Percentiles rank a stretch among this genome's conserved stretches.
Evolutionary conservation across 92 coral and sea anemone genomes (phyloP).

Genomic region (Heteractis magnifica): DNA sequence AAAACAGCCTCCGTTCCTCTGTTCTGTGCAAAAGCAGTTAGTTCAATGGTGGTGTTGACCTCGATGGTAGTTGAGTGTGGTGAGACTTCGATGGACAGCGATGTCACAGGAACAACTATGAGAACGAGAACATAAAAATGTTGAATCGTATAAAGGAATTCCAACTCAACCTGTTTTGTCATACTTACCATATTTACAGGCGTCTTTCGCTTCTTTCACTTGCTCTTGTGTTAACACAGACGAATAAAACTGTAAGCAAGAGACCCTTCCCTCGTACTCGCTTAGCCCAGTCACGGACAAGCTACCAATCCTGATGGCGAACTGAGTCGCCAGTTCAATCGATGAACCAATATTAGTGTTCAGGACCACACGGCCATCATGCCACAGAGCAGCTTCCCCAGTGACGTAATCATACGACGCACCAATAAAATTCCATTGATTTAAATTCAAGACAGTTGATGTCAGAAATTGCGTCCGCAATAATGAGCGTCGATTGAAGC

Average conservation of each 20-base stretch:
- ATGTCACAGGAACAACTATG: conserved; percentile 49
- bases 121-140: neutral
- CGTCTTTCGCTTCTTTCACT: conserved; percentile 48
- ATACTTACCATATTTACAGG: conserved; percentile 54
- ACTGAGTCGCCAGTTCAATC: conserved; percentile 53
- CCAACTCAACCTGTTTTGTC: neutral
- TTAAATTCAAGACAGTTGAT: conserved; percentile 32
- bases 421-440: conserved; percentile 66
- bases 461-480: conserved; percentile 11
- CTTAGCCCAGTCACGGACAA: conserved; percentile 30
- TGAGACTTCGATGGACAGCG: conserved; percentile 36
- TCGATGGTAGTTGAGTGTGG: conserved; percentile 35
- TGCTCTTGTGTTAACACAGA: conserved; percentile 49
- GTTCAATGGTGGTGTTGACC: conserved; percentile 41
- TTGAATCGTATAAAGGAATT: neutral
- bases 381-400: conserved; percentile 56
- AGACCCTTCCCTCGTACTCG: conserved; percentile 45
- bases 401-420: conserved; percentile 57
- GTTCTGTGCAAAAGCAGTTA: conserved; percentile 33
- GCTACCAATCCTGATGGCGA: conserved; percentile 60
- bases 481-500: conserved; percentile 42
- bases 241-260: conserved; percentile 64
- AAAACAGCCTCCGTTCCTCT: conserved; percentile 30
- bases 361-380: conserved; percentile 46
- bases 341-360: conserved; percentile 22